Percentiles rank a stretch among this genome's conserved stretches.
phyloP scores from a whole-genome alignment of 1,140 invertebrate genomes.

The Meloidogyne hapla region DNA sequence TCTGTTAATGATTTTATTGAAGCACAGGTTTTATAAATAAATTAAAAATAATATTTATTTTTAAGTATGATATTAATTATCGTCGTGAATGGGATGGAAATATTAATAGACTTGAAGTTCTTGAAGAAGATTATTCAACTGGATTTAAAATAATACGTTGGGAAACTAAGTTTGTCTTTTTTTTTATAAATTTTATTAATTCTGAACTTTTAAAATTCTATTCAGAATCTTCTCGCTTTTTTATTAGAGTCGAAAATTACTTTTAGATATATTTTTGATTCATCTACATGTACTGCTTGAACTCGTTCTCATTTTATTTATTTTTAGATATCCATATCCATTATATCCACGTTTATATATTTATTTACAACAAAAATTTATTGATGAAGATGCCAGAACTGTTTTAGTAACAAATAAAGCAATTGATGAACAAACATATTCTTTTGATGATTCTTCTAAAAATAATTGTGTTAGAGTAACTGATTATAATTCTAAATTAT shows the following conservation, averaged over 20 bases:
- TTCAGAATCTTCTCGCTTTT: slow-evolving; percentile 36
- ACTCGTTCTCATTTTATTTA: too few species aligned
- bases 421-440: slow-evolving; percentile 30
- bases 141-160: slow-evolving; percentile 29
- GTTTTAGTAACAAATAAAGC: slow-evolving; percentile 45
- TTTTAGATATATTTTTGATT: too few species aligned
- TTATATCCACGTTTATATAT: slow-evolving; percentile 53
- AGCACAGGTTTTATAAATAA: slow-evolving; percentile 35
- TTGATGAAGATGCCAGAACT: slow-evolving; percentile 40
- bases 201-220: slow-evolving; percentile 11
- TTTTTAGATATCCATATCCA: slow-evolving; percentile 54
- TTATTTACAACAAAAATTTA: slow-evolving; percentile 36
- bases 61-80: slow-evolving; percentile 51
- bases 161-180: slow-evolving; percentile 1
- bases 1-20: slow-evolving; percentile 40
- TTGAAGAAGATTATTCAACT: slow-evolving; percentile 43
- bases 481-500: slow-evolving; percentile 50
- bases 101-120: slow-evolving; percentile 49
- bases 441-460: slow-evolving; percentile 11
- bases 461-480: slow-evolving; percentile 50
- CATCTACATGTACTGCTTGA: too few species aligned
- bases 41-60: not conserved
- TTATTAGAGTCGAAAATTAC: too few species aligned
- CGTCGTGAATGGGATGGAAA: slow-evolving; percentile 57
- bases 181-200: not conserved